Percentiles rank a stretch among this genome's conserved stretches.
Evolutionary conservation across 2,888 invertebrate genomes (phyloP).

Genomic region (Cactoblastis cactorum): DNA sequence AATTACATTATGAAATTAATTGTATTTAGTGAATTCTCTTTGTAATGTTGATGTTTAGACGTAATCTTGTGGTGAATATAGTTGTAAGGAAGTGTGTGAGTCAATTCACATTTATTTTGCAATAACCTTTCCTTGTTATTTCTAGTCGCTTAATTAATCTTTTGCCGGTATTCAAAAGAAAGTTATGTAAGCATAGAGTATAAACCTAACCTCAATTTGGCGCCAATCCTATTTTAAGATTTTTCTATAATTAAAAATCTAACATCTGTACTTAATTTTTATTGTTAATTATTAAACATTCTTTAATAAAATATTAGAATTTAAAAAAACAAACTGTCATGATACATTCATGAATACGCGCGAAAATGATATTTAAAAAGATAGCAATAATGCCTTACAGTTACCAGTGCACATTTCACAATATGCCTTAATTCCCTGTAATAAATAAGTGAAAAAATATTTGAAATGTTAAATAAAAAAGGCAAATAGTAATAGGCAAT

Average conservation of each 20-base stretch:
- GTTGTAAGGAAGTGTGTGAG: slow-evolving; percentile 17
- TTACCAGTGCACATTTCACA: not conserved
- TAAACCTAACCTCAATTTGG: not conserved
- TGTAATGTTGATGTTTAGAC: slow-evolving; percentile 68
- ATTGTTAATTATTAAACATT: not conserved
- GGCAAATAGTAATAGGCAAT: no score
- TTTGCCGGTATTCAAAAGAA: slow-evolving; percentile 9
- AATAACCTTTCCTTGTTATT: slow-evolving; percentile 1
- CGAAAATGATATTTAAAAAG: not conserved
- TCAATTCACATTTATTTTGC: slow-evolving; percentile 18
- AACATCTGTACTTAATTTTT: slow-evolving; percentile 17
- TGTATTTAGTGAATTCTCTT: slow-evolving; percentile 68
- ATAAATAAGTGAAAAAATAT: slow-evolving; percentile 16
- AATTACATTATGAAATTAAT: slow-evolving; percentile 69
- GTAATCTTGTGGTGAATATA: slow-evolving; percentile 48
- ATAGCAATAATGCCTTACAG: not conserved
- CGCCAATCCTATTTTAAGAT: slow-evolving; percentile 7
- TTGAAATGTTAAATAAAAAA: not conserved
- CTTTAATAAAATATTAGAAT: no score
- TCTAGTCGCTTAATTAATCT: slow-evolving; percentile 12
- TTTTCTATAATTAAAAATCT: slow-evolving; percentile 15
- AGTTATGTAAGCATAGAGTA: not conserved
- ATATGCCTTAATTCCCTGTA: slow-evolving; percentile 5
- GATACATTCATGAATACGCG: not conserved
- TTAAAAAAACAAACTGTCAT: no score